phyloP scores from a whole-genome alignment of 2,888 invertebrate species.

The Diarsia brunnea region DNA sequence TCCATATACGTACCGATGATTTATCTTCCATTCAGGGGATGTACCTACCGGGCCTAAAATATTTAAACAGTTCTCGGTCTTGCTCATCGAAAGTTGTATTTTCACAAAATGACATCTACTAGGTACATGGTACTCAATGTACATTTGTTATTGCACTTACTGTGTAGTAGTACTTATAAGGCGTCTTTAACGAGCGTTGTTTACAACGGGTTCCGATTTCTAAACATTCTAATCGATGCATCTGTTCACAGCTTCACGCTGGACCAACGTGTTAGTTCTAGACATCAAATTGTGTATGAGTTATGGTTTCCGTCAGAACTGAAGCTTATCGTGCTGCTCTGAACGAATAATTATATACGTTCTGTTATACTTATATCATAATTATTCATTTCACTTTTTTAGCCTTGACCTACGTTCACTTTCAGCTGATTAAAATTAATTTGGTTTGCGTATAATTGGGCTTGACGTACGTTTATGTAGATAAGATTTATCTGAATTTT shows the following conservation, averaged over 20 bases:
- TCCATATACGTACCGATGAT: neutral
- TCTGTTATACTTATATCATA: slow-evolving; percentile 34
- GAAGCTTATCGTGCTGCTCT: slow-evolving; percentile 8
- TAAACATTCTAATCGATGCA: slow-evolving; percentile 4
- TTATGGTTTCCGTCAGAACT: slow-evolving; percentile 27
- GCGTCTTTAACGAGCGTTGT: neutral
- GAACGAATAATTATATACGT: neutral
- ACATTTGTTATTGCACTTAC: neutral
- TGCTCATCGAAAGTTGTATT: neutral
- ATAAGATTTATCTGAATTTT: neutral
- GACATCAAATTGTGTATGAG: slow-evolving; percentile 17
- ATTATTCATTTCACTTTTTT: slow-evolving; percentile 2
- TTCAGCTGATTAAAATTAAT: slow-evolving; percentile 28
- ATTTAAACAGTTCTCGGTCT: neutral
- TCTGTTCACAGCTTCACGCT: slow-evolving; percentile 15
- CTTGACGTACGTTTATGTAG: neutral
- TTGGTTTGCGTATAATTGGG: slow-evolving; percentile 2
- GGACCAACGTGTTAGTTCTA: slow-evolving; percentile 1
- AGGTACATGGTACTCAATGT: neutral
- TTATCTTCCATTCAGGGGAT: neutral
- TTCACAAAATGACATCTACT: neutral
- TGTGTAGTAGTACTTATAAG: neutral
- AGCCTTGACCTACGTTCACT: slow-evolving; percentile 15
- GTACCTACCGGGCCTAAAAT: neutral
- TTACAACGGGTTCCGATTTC: slow-evolving; percentile 18